A percentile compares a stretch with the other conserved stretches of the same genome.
phyloP scores from a whole-genome alignment of 2,888 invertebrate genomes.

The Schizaphis graminum region DNA sequence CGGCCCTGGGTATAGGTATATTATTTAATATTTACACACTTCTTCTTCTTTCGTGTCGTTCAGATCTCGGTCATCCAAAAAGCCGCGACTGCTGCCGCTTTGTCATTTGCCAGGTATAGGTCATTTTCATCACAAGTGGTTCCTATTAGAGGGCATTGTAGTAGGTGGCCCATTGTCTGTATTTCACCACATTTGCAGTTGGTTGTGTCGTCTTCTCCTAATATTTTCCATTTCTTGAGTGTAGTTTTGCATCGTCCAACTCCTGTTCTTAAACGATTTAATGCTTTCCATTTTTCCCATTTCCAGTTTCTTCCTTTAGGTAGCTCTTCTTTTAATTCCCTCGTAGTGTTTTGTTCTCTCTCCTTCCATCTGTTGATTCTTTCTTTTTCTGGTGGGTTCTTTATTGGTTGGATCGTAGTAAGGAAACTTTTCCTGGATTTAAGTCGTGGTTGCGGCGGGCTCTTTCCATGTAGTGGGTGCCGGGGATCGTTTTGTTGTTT shows the following conservation, averaged over 20 bases:
- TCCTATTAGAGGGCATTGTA: neutral
- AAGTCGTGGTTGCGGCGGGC: too few relatives aligned
- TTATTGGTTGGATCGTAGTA: too few relatives aligned
- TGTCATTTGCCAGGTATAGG: slow-evolving; percentile 5
- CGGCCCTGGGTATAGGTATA: too few relatives aligned
- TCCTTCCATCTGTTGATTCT: neutral
- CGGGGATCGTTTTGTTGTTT: slow-evolving; percentile 38
- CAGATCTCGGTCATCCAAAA: slow-evolving; percentile 17
- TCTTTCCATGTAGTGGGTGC: too few relatives aligned
- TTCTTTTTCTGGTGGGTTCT: too few relatives aligned
- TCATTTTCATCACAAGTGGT: neutral
- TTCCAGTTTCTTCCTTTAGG: slow-evolving; percentile 19
- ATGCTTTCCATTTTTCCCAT: slow-evolving; percentile 4
- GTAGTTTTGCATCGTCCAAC: neutral
- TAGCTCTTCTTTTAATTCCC: neutral
- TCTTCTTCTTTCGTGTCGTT: slow-evolving; percentile 40
- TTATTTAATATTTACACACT: too few relatives aligned
- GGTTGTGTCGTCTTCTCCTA: neutral
- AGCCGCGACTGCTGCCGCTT: neutral
- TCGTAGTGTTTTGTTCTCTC: neutral
- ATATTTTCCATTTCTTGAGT: slow-evolving; percentile 10
- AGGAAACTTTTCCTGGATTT: too few relatives aligned
- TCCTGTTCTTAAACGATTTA: slow-evolving; percentile 6
- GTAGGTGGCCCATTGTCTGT: neutral
- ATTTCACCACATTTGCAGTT: slow-evolving; percentile 27